Conservation (phyloP, 2,797 vertebrate species). For the Danio choprae region DNA sequence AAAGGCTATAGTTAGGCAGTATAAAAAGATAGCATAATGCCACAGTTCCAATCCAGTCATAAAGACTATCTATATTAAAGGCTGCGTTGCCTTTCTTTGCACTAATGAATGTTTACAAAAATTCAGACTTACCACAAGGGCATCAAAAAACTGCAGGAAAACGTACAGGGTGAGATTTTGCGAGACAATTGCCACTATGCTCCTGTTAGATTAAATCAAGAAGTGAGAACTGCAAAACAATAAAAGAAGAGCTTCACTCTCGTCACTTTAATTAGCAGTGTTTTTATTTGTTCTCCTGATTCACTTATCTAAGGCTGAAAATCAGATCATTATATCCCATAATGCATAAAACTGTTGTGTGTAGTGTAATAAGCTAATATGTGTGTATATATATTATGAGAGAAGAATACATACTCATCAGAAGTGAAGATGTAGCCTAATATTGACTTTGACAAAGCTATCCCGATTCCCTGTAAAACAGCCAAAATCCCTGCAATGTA, state of each 20-base stretch:
- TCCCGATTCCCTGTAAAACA: slow-evolving; percentile 70
- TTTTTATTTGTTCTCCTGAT: neutral
- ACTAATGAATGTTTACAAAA: neutral
- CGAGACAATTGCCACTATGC: slow-evolving; percentile 81
- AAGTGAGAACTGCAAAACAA: slow-evolving; percentile 17
- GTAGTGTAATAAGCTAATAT: neutral
- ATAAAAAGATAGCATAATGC: neutral
- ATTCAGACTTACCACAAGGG: slow-evolving; percentile 76
- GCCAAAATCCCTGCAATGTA: slow-evolving; percentile 69
- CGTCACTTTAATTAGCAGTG: neutral
- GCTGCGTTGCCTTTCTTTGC: neutral
- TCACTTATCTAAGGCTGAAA: neutral
- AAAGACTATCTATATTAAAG: neutral
- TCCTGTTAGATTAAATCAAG: slow-evolving; percentile 69
- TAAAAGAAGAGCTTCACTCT: slow-evolving; percentile 16
- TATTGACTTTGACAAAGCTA: slow-evolving; percentile 69
- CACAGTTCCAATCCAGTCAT: neutral
- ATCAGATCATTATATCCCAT: neutral
- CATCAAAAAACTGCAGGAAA: slow-evolving; percentile 85
- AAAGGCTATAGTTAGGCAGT: neutral
- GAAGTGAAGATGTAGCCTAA: slow-evolving; percentile 86
- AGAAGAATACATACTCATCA: slow-evolving; percentile 81
- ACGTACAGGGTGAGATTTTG: slow-evolving; percentile 75
- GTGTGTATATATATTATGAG: neutral
- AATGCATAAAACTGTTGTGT: neutral